Base-by-base conservation (phyloP, 2,797 vertebrate species). In the Eulemur rubriventer region DNA sequence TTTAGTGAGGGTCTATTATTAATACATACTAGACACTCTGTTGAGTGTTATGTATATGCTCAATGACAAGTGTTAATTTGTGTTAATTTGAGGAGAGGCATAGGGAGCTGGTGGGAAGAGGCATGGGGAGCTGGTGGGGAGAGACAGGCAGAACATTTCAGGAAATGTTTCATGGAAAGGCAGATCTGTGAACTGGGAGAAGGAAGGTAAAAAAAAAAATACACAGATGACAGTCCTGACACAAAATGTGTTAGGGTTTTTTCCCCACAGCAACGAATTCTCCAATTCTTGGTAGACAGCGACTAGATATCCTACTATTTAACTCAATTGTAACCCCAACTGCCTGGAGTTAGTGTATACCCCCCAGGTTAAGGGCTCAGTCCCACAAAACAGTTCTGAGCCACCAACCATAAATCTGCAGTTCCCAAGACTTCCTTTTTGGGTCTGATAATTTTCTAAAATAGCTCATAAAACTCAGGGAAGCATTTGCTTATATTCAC, bases 91-190 rank as follows among this genome's bases (percentile, higher is more conserved):
- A 88, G 17, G 38, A 83, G 43, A 41, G 33, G 12, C 1, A 55
- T 24, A 8, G 55, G 55, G 2, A 0, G 22, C 8, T 3, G 1
- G 10, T 17, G 33, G 16, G 10, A 35, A 35, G 30, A 81, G 4
- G 26, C 9, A 67, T 6, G 41, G 41, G 41, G 41, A 41, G 41
- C 41, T 1, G 41, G 5, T 41, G 5, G 41, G 41, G 41, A 41
- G 41, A 41, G 41, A 41, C 41, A 41, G 86, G 65, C 50, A 87
- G 30, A 12, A 78, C 78, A n/a, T 46, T 17, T 63, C 43, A 48
- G n/a, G 20, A 83, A 65, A 72, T 55, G 9, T 22, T 78, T 70
- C 24, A 11, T 46, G 13, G n/a, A 72, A 82, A 3, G 33, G 55
- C 10, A 22, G 2, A 35, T 65, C 16, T 72, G 63, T 91, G 46